Percentiles rank a stretch among this genome's conserved stretches.
These are phyloP conservation scores for Lamprologus sp. DNA, from an alignment of 2,113 vertebrate species.

Conservation along the genomic window DNA sequence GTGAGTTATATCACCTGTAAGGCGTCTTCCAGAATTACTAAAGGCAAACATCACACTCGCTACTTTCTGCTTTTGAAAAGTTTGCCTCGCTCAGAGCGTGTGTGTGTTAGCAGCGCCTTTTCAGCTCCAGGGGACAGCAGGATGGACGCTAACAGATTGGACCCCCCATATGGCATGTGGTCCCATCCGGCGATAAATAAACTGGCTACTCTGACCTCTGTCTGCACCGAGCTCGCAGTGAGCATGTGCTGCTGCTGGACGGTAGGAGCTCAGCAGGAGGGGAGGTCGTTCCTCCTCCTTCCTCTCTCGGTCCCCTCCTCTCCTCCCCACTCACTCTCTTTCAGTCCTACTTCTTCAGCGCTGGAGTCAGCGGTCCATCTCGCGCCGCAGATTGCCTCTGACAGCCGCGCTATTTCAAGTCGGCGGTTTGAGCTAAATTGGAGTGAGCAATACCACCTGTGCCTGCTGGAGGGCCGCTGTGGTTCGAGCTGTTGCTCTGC, in stretches of 20 bases:
- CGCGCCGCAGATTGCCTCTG: conserved; percentile 61
- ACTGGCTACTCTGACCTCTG: conserved; percentile 57
- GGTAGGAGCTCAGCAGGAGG: conserved; percentile 31
- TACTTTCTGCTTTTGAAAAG: background rate
- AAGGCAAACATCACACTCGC: background rate
- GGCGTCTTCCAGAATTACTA: background rate
- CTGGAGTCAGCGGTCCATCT: conserved; percentile 57
- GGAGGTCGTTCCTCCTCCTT: background rate
- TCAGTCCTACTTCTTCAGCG: background rate
- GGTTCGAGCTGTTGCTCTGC: conserved; percentile 39
- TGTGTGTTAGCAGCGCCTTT: conserved; percentile 1
- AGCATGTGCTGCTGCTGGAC: conserved; percentile 45
- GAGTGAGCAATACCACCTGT: conserved; percentile 74
- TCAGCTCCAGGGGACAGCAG: conserved; percentile 11
- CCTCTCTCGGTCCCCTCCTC: background rate
- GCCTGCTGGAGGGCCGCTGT: conserved; percentile 54
- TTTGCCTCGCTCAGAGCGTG: background rate
- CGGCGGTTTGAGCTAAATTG: conserved; percentile 72
- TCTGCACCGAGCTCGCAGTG: background rate
- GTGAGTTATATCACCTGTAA: background rate
- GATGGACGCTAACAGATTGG: conserved; percentile 33
- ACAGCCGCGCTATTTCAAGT: conserved; percentile 71
- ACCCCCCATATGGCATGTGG: conserved; percentile 6
- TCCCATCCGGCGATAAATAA: conserved; percentile 38
- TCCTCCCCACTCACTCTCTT: background rate